These are phyloP conservation scores for Capreolus pygargus DNA, from an alignment of 2,113 vertebrate species.

Conservation along the genomic window DNA sequence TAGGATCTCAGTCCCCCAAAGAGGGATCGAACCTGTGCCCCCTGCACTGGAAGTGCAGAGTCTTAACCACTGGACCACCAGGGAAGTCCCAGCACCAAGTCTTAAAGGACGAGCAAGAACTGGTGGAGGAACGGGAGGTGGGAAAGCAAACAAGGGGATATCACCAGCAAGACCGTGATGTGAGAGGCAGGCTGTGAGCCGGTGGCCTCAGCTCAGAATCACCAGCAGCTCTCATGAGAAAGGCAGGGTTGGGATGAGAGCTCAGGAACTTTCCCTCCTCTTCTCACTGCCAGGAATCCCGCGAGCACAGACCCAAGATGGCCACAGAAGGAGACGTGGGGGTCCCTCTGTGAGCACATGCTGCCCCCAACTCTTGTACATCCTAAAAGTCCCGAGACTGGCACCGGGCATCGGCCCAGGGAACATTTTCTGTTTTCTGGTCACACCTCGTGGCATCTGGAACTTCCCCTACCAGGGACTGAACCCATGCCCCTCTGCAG, in stretches of 20 bases:
- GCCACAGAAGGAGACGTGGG: fast-evolving
- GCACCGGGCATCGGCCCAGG: neutral
- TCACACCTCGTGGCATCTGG: neutral
- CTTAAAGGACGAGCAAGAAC: neutral
- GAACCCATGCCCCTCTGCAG: neutral
- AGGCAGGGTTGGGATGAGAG: neutral
- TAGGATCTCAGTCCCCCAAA: neutral
- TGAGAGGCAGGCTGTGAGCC: neutral
- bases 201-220: neutral
- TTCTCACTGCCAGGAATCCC: neutral
- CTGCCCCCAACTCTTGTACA: neutral
- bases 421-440: neutral
- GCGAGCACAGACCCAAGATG: neutral
- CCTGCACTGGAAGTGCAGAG: neutral
- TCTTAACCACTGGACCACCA: neutral
- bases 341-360: neutral
- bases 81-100: neutral
- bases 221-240: neutral
- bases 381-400: neutral
- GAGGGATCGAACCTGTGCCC: no score
- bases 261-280: neutral
- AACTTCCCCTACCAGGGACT: neutral
- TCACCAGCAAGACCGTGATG: neutral
- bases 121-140: neutral
- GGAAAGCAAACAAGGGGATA: neutral